phyloP scores from a whole-genome alignment of 2,797 vertebrate species.

The Lerista edwardsae region DNA sequence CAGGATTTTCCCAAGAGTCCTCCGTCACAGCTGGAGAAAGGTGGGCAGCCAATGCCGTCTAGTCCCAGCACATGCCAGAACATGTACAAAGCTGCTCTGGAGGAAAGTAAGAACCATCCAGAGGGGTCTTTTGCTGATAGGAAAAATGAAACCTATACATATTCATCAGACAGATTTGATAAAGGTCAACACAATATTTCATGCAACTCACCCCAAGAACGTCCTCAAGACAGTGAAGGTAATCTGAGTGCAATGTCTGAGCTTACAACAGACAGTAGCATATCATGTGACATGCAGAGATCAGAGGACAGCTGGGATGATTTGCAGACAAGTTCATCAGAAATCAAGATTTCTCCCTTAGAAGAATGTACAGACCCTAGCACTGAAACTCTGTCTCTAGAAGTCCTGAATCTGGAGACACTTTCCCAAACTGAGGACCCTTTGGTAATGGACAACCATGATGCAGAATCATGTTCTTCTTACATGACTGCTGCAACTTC shows the following conservation, averaged over 20 bases:
- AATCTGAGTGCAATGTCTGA: background rate
- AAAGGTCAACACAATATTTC: constrained; percentile 30
- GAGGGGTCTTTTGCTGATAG: constrained; percentile 20
- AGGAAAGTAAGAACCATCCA: constrained; percentile 3
- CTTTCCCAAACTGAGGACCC: constrained; percentile 60
- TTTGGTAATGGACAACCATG: constrained; percentile 61
- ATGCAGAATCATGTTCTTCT: constrained; percentile 75
- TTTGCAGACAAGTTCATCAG: constrained; percentile 25
- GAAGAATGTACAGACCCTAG: background rate
- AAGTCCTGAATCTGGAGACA: constrained; percentile 52
- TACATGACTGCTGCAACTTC: constrained; percentile 73
- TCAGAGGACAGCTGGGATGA: constrained; percentile 12
- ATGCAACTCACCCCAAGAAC: background rate
- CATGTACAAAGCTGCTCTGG: background rate
- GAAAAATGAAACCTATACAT: background rate
- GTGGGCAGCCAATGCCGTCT: constrained; percentile 2
- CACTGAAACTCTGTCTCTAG: background rate
- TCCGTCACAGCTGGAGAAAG: constrained; percentile 36
- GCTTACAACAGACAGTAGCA: constrained; percentile 7
- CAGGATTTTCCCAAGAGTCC: constrained; percentile 54
- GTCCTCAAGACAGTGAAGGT: constrained; percentile 38
- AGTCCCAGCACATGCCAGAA: constrained; percentile 27
- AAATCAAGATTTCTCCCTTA: background rate
- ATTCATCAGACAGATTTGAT: background rate
- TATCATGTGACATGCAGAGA: background rate